Evolutionary conservation across 2,797 vertebrate species (phyloP).

Genomic region (Chaenodraco wilsoni): DNA sequence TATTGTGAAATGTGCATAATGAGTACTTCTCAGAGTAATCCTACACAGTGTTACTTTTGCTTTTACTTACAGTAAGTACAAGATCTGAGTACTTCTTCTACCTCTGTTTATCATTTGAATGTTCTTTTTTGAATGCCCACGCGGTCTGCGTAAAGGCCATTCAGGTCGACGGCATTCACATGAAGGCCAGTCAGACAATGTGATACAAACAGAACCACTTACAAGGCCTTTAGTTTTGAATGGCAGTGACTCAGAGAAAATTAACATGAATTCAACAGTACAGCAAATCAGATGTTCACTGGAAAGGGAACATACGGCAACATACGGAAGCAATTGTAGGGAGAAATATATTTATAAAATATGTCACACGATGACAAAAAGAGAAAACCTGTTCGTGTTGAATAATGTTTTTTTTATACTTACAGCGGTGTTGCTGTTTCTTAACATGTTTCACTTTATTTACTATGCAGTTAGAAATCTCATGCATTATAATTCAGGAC

Average conservation of each 20-base stretch:
- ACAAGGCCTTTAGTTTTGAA: neutral
- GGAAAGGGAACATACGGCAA: neutral
- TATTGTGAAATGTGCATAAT: too few relatives aligned
- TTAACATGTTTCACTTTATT: neutral
- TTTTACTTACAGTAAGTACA: too few relatives aligned
- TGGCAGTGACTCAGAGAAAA: neutral
- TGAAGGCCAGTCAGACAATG: neutral
- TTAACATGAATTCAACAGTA: neutral
- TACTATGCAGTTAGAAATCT: too few relatives aligned
- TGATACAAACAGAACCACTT: neutral
- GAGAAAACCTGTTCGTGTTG: neutral
- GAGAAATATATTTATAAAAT: neutral
- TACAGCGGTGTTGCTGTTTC: neutral
- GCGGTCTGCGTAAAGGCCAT: too few relatives aligned
- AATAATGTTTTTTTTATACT: neutral
- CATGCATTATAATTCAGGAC: too few relatives aligned
- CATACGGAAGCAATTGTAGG: neutral
- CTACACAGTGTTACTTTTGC: too few relatives aligned
- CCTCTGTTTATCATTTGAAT: too few relatives aligned
- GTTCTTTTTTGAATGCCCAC: neutral
- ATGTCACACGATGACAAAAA: neutral
- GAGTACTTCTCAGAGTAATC: too few relatives aligned
- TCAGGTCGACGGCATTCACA: neutral
- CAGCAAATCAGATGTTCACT: neutral
- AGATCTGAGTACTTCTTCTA: too few relatives aligned